Conservation (phyloP, 2,888 invertebrate species). For the Amiota minor region DNA sequence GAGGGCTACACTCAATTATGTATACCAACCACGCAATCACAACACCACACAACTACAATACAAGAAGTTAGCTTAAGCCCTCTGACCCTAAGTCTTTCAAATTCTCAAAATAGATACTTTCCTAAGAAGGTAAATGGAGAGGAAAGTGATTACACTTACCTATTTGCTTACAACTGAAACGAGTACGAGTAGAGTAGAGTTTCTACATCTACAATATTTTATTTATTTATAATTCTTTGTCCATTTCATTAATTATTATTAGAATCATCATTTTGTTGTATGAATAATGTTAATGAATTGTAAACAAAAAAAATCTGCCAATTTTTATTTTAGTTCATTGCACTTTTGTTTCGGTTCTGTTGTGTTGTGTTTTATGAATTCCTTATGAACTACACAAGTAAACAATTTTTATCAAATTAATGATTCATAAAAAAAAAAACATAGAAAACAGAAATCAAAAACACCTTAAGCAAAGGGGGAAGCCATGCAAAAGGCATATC, state of each 20-base stretch:
- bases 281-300: neutral
- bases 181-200: too few species aligned
- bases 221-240: neutral
- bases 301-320: neutral
- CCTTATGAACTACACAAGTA: constrained; percentile 1
- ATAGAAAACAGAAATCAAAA: too few species aligned
- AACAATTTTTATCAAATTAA: constrained; percentile 14
- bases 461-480: neutral
- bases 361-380: constrained; percentile 8
- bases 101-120: too few species aligned
- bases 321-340: constrained; percentile 11
- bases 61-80: too few species aligned
- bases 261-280: neutral
- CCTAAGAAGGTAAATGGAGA: neutral
- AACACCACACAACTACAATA: too few species aligned
- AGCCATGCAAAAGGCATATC: neutral
- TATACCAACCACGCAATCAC: too few species aligned
- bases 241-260: neutral
- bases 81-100: too few species aligned
- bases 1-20: too few species aligned
- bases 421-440: constrained; percentile 11
- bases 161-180: too few species aligned
- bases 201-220: neutral
- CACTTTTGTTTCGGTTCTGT: constrained; percentile 4
- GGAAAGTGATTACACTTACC: neutral